These are phyloP conservation scores for Toxotes lorentzi DNA, from an alignment of 2,797 vertebrate genomes.

Conservation along the genomic window DNA sequence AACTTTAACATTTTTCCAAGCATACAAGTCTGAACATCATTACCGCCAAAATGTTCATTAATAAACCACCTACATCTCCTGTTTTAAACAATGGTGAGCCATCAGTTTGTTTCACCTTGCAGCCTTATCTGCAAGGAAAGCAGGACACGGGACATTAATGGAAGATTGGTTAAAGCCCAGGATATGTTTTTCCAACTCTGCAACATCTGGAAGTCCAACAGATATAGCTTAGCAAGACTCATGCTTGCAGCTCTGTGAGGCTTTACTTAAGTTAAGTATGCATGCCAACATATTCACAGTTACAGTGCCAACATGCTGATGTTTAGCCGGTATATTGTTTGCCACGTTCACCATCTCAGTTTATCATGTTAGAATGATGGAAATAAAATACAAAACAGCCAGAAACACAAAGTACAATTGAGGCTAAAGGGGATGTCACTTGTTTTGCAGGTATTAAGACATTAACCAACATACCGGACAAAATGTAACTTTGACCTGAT, in stretches of 20 bases:
- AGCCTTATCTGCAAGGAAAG: conserved; percentile 3
- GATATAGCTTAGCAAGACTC: not conserved
- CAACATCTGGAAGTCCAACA: not conserved
- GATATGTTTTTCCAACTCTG: not conserved
- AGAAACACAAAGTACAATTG: not conserved
- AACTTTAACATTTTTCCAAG: not conserved
- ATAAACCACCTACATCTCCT: not conserved
- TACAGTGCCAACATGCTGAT: not conserved
- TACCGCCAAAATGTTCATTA: not conserved
- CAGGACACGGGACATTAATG: not conserved
- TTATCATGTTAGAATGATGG: not conserved
- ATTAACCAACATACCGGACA: not conserved
- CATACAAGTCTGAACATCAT: not conserved
- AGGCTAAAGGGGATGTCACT: not conserved
- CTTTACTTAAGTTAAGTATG: not conserved
- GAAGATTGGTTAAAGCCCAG: not conserved
- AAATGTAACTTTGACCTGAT: not conserved
- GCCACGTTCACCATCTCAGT: not conserved
- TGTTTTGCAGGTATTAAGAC: too few species aligned
- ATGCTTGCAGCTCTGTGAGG: not conserved
- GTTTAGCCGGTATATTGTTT: not conserved
- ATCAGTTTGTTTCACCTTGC: not conserved
- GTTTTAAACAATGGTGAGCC: not conserved
- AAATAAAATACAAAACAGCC: not conserved
- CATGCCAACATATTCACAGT: not conserved